Evolutionary conservation across 2,888 invertebrate genomes (phyloP).

Genomic region (Poecilobothrus nobilitatus): DNA sequence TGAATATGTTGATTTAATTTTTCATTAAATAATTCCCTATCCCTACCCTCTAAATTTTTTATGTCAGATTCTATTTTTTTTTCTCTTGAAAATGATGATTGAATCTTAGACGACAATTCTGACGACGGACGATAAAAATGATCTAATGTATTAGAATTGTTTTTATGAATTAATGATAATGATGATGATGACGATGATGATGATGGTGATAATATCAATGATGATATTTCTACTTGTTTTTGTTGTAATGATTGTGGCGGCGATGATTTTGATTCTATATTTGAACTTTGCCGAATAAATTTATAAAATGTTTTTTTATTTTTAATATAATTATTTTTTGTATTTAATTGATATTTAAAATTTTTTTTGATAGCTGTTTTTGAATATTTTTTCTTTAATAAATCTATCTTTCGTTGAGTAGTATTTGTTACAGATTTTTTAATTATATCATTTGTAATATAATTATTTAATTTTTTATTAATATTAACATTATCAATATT

Average conservation of each 20-base stretch:
- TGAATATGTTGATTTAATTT: neutral
- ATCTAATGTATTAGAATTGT: neutral
- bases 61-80: neutral
- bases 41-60: neutral
- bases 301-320: neutral
- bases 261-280: no score
- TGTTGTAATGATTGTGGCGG: neutral
- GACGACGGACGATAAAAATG: neutral
- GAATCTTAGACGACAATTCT: neutral
- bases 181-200: neutral
- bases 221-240: neutral
- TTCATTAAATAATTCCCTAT: neutral
- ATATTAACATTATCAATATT: neutral
- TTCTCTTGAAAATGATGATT: neutral
- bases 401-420: slow-evolving; percentile 10
- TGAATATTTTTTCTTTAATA: slow-evolving; percentile 5
- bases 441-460: neutral
- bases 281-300: neutral
- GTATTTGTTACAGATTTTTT: neutral
- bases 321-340: neutral
- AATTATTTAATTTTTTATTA: neutral
- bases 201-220: neutral
- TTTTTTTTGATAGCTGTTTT: neutral
- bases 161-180: neutral
- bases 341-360: neutral